phyloP scores from a whole-genome alignment of 2,797 vertebrate species.

The Lithobates pipiens region DNA sequence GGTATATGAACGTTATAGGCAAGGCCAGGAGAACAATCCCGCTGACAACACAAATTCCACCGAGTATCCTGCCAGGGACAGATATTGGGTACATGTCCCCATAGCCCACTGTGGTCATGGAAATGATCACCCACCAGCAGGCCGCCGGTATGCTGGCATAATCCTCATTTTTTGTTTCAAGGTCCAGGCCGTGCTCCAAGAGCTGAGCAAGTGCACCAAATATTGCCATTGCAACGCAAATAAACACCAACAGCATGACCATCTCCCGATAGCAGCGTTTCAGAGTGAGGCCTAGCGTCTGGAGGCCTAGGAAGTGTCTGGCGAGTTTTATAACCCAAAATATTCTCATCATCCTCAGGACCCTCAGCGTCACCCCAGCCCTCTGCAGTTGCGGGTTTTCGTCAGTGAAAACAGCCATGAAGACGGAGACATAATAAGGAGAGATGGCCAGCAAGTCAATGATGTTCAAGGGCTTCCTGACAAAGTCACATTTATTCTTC shows the following conservation, averaged over 20 bases:
- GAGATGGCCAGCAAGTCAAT: constrained; percentile 96
- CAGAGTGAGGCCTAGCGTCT: constrained; percentile 96
- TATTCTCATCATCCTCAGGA: constrained; percentile 98
- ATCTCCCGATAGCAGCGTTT: constrained; percentile 96
- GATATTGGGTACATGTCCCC: constrained; percentile 98
- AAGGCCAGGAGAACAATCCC: constrained; percentile 95
- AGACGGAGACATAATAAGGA: constrained; percentile 94
- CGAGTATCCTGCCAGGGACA: constrained; percentile 92
- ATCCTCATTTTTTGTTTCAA: constrained; percentile 89
- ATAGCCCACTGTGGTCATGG: constrained; percentile 98
- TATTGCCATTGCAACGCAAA: constrained; percentile 98
- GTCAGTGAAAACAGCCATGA: constrained; percentile 89
- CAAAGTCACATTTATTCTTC: constrained; percentile 95
- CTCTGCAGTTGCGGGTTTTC: constrained; percentile 95
- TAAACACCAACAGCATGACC: constrained; percentile 98
- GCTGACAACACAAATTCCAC: constrained; percentile 97
- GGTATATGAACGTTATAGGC: constrained; percentile 99
- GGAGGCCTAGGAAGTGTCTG: constrained; percentile 96
- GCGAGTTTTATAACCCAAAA: constrained; percentile 99
- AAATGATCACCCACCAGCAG: constrained; percentile 99
- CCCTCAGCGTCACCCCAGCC: constrained; percentile 91
- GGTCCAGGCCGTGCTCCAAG: constrained; percentile 94
- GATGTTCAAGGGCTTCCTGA: constrained; percentile 95
- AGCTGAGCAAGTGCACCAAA: constrained; percentile 97
- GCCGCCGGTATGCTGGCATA: constrained; percentile 97